phyloP scores from a whole-genome alignment of 2,888 invertebrate species.

The Caenorhabditis sp. region DNA sequence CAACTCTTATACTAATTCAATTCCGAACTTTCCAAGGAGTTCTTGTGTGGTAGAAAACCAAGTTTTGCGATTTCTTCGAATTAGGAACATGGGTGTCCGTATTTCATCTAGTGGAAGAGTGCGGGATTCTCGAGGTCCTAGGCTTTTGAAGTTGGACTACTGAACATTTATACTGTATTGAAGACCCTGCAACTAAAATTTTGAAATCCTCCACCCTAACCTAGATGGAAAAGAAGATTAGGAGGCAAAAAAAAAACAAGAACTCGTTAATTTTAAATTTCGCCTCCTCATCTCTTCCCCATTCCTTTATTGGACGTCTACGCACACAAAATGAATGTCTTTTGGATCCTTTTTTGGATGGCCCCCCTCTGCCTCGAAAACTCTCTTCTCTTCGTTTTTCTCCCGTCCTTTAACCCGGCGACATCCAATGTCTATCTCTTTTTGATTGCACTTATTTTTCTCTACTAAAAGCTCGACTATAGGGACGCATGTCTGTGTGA shows the following conservation, averaged over 20 bases:
- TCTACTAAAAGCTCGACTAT: not conserved
- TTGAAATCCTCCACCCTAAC: not conserved
- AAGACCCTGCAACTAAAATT: no score
- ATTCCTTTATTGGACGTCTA: not conserved
- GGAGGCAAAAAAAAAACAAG: not conserved
- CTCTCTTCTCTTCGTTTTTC: not conserved
- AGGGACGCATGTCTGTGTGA: constrained; percentile 1
- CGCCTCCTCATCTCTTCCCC: not conserved
- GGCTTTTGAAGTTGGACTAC: no score
- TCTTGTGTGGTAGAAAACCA: not conserved
- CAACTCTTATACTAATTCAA: not conserved
- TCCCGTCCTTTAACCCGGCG: not conserved
- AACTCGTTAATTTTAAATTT: constrained; percentile 15
- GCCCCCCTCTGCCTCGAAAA: not conserved
- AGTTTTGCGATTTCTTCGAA: not conserved
- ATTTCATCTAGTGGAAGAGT: no score
- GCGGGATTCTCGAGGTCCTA: no score
- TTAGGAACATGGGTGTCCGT: no score
- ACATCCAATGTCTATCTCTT: constrained; percentile 19
- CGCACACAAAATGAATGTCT: not conserved
- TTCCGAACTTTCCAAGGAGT: not conserved
- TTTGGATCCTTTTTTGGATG: not conserved
- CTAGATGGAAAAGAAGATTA: no score
- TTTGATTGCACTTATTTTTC: constrained; percentile 6
- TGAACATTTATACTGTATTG: no score